phyloP scores from a whole-genome alignment of 2,888 invertebrate species.

The Xestia ashworthii region DNA sequence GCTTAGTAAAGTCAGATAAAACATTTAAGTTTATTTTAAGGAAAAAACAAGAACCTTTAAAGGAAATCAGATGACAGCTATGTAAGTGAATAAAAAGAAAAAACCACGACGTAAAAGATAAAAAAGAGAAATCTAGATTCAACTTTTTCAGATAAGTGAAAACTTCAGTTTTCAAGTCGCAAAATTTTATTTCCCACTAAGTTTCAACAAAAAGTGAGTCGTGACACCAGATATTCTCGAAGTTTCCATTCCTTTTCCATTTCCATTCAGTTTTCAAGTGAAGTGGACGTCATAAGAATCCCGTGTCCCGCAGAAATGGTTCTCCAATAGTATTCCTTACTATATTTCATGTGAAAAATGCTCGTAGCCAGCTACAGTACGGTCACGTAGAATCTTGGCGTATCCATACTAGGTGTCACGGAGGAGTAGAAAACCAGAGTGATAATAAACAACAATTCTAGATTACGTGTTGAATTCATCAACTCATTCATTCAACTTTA shows the following conservation, averaged over 20 bases:
- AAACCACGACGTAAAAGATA: not conserved
- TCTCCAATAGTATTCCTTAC: slow-evolving; percentile 47
- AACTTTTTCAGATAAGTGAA: slow-evolving; percentile 23
- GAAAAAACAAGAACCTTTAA: not conserved
- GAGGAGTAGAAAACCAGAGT: slow-evolving; percentile 19
- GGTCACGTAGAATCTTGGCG: slow-evolving; percentile 67
- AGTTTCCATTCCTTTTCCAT: slow-evolving; percentile 44
- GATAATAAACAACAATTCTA: not conserved
- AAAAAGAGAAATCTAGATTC: slow-evolving; percentile 21
- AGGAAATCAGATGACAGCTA: not conserved
- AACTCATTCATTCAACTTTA: not conserved
- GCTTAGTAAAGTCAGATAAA: too few species aligned
- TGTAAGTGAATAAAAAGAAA: not conserved
- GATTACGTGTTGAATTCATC: not conserved
- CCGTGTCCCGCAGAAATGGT: slow-evolving; percentile 45
- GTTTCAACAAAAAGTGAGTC: slow-evolving; percentile 44
- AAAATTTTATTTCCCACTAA: slow-evolving; percentile 41
- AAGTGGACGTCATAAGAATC: slow-evolving; percentile 64
- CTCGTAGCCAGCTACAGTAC: slow-evolving; percentile 31
- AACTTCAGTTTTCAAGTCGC: slow-evolving; percentile 28
- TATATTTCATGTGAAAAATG: slow-evolving; percentile 44
- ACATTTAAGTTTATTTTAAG: not conserved
- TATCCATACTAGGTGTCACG: slow-evolving; percentile 34
- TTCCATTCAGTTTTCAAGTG: slow-evolving; percentile 50
- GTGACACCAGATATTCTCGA: slow-evolving; percentile 51